Conservation (phyloP, 1,140 invertebrate species). For the Aphelinus certus region DNA sequence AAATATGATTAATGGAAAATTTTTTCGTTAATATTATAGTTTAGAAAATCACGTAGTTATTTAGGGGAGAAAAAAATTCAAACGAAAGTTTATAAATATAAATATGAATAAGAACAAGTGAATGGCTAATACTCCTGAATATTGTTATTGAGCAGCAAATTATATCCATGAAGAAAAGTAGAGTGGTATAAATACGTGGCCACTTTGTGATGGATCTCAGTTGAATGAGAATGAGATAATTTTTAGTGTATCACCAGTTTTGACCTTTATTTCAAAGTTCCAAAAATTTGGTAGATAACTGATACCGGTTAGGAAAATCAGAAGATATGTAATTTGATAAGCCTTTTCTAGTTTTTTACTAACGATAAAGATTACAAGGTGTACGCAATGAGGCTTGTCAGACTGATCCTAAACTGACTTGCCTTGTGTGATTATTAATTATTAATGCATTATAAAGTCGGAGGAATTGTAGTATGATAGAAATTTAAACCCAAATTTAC, state of each 20-base stretch:
- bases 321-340: slow-evolving; percentile 37
- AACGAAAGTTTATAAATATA: not conserved
- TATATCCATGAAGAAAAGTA: not conserved
- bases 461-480: slow-evolving; percentile 2
- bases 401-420: slow-evolving; percentile 6
- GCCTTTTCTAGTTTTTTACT: slow-evolving; percentile 46
- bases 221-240: slow-evolving; percentile 1
- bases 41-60: slow-evolving; percentile 23
- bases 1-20: slow-evolving; percentile 18
- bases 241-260: not conserved
- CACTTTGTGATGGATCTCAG: slow-evolving; percentile 1
- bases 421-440: slow-evolving; percentile 6
- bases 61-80: not conserved
- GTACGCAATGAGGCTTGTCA: slow-evolving; percentile 1
- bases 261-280: not conserved
- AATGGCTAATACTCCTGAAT: not conserved
- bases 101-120: not conserved
- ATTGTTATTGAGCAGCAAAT: not conserved
- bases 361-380: slow-evolving; percentile 16
- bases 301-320: slow-evolving; percentile 29
- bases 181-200: not conserved
- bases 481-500: slow-evolving; percentile 8
- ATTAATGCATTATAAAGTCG: slow-evolving; percentile 11
- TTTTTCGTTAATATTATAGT: not conserved
- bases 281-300: slow-evolving; percentile 5